Evolutionary conservation across 2,797 vertebrate species (phyloP).

Genomic region (Varecia variegata): DNA sequence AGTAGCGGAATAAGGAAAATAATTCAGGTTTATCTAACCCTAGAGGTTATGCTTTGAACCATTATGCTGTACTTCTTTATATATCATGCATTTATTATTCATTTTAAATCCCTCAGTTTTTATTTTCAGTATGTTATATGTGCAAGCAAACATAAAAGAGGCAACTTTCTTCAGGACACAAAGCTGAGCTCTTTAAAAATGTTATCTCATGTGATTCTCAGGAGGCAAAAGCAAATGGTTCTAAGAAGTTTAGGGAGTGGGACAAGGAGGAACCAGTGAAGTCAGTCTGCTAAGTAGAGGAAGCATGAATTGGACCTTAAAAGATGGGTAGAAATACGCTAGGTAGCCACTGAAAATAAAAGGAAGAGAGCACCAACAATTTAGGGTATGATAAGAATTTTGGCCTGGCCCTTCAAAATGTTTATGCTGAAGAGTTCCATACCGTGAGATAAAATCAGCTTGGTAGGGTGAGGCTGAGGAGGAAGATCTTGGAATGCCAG

Average conservation of each 20-base stretch:
- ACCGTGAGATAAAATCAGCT: neutral
- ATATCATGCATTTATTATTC: neutral
- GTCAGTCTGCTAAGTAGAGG: neutral
- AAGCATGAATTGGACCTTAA: neutral
- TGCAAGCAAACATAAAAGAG: neutral
- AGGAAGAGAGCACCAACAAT: neutral
- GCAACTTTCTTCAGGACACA: neutral
- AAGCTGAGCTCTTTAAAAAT: neutral
- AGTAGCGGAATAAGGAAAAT: neutral
- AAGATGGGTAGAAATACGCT: neutral
- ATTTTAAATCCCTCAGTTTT: neutral
- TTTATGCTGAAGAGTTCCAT: neutral
- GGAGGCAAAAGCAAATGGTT: neutral
- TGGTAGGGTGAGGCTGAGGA: neutral
- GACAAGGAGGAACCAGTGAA: neutral
- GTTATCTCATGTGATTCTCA: neutral
- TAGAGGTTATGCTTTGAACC: neutral
- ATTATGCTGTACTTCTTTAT: neutral
- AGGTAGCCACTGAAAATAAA: neutral
- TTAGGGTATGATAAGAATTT: neutral
- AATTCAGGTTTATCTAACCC: neutral
- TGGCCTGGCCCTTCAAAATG: neutral
- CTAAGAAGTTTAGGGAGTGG: neutral
- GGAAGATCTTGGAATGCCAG: neutral
- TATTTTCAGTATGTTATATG: neutral